Conservation (phyloP, 2,797 vertebrate species). For the Sebastes taczanowskii region DNA sequence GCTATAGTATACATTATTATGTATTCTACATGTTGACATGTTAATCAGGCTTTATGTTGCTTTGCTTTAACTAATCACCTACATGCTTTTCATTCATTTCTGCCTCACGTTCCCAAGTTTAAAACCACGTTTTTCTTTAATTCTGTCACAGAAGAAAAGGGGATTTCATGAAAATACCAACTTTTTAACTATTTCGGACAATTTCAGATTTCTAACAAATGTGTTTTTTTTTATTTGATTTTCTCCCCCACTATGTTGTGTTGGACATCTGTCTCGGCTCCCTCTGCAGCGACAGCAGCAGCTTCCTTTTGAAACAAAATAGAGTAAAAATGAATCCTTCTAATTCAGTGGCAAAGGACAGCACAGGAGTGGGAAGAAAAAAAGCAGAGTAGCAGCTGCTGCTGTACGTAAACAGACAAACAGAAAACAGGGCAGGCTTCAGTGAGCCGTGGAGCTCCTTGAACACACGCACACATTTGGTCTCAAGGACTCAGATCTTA, state of each 20-base stretch:
- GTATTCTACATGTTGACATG: not conserved
- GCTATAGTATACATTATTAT: not conserved
- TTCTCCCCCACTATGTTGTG: not conserved
- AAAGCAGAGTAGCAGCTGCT: conserved; percentile 47
- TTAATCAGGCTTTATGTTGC: not conserved
- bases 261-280: not conserved
- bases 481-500: not conserved
- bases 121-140: not conserved
- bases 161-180: not conserved
- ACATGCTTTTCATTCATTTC: not conserved
- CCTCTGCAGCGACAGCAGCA: not conserved
- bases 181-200: not conserved
- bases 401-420: conserved; percentile 57
- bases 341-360: conserved; percentile 8
- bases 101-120: not conserved
- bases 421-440: conserved; percentile 40
- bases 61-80: not conserved
- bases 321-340: conserved; percentile 7
- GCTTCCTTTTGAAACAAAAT: conserved; percentile 11
- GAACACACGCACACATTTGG: not conserved
- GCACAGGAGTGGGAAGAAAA: conserved; percentile 22
- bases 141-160: not conserved
- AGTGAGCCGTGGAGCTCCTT: conserved; percentile 20
- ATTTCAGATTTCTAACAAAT: not conserved
- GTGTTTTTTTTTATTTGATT: not conserved